These are phyloP conservation scores for Nectonema munidae DNA, from an alignment of 2,888 invertebrate genomes.

Conservation along the genomic window DNA sequence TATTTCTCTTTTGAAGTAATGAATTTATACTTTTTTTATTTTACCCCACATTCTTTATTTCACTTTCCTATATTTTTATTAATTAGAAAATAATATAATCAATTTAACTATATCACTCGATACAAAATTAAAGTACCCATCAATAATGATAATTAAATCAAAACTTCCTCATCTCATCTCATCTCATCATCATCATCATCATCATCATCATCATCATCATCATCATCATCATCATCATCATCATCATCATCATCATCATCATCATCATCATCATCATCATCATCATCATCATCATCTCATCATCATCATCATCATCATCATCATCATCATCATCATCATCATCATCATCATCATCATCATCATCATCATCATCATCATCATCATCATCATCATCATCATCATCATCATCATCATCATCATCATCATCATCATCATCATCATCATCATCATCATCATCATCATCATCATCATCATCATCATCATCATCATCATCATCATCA, in stretches of 20 bases:
- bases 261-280: slow-evolving; percentile 1
- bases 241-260: slow-evolving; percentile 6
- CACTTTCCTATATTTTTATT: too few relatives aligned
- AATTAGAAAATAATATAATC: too few relatives aligned
- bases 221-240: slow-evolving; percentile 6
- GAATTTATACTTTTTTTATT: too few relatives aligned
- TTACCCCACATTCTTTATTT: too few relatives aligned
- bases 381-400: neutral
- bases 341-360: neutral
- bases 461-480: neutral
- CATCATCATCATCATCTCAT: neutral
- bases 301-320: neutral
- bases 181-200: neutral
- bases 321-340: neutral
- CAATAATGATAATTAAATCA: too few relatives aligned
- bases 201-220: slow-evolving; percentile 1
- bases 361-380: neutral
- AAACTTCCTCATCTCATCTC: too few relatives aligned
- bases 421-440: neutral
- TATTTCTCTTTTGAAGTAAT: too few relatives aligned
- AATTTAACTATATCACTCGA: too few relatives aligned
- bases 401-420: neutral
- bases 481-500: neutral
- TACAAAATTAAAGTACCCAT: too few relatives aligned
- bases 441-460: neutral